Conservation (phyloP, 2,888 invertebrate genomes). For the Cosmia pyralina region DNA sequence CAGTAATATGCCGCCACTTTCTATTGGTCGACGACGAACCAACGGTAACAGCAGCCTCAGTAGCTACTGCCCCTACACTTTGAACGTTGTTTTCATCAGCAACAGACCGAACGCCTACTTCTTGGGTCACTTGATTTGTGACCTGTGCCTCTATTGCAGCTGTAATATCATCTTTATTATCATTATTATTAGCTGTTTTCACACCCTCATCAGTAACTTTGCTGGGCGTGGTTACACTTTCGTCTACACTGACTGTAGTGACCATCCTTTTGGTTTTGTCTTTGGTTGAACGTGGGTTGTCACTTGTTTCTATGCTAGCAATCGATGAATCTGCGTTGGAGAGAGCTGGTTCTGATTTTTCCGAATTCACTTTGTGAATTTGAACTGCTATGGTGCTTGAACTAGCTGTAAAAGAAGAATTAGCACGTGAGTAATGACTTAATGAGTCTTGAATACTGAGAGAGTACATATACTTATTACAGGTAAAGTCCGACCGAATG, state of each 20-base stretch:
- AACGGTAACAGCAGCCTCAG: conserved; percentile 48
- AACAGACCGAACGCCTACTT: conserved; percentile 25
- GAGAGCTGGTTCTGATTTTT: conserved; percentile 54
- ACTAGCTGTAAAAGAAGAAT: conserved; percentile 45
- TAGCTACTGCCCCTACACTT: conserved; percentile 46
- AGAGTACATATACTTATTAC: not conserved
- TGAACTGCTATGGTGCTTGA: conserved; percentile 55
- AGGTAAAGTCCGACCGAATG: not conserved
- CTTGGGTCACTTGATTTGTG: conserved; percentile 46
- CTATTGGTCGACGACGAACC: conserved; percentile 28
- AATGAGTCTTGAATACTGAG: not conserved
- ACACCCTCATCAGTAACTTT: conserved; percentile 52
- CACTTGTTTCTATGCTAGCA: conserved; percentile 47
- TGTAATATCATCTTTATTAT: conserved; percentile 51
- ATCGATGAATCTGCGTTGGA: conserved; percentile 52
- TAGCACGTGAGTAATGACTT: conserved; percentile 16
- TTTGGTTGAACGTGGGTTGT: conserved; percentile 63
- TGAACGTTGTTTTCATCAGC: conserved; percentile 54
- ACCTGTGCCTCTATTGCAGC: conserved; percentile 34
- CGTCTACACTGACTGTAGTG: conserved; percentile 45
- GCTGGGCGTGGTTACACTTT: conserved; percentile 28
- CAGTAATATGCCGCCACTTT: conserved; percentile 79
- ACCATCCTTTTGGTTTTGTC: conserved; percentile 64
- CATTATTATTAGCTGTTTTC: conserved; percentile 58
- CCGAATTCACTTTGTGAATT: conserved; percentile 57